Evolutionary conservation across 2,113 vertebrate genomes (phyloP), one percentile per base, ranked within the genome.

Genomic region (Malurus cyaneus): DNA sequence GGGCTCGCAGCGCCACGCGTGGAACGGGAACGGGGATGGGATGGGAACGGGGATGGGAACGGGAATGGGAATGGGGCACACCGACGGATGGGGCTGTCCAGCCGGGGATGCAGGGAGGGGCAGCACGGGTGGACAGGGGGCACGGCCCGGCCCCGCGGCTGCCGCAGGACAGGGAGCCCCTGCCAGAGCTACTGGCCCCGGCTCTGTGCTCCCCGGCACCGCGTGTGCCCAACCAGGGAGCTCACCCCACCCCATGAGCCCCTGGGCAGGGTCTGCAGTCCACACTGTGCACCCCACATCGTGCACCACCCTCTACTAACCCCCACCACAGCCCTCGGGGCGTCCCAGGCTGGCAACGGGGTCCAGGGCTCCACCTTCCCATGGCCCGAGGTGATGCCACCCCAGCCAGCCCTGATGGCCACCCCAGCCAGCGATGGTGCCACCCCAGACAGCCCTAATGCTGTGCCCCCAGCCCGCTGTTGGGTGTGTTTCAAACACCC

Each of bases 381-480:
- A 0, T 11, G 20, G 5, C 42, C 65, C 59, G 25, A 19, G 29
- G 26, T 0, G 31, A 36, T 66, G 44, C 53, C 67, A 39, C 1
- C 10, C 46, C 57, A 26, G 14, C 41, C 41, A 11, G 54, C 49
- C 12, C n/a, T n/a, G 36, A 36, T 36, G 36, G 36, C 14, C 24
- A 36, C 46, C 11, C 2, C 54, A 9, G 19, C 16, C 46, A 23
- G 11, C 9, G 23, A 15, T 19, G 17, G 12, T 52, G 50, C 50
- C 50, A 50, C 25, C 50, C 26, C 25, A 26, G 25, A 17, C 46
- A 26, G 10, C 39, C 39, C 39, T 39, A 10, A 39, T 39, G 39
- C 12, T 18, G 32, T 29, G 29, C 39, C 65, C 84, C 11, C 69
- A 31, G 4, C 28, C n/a, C 1, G 0, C 17, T 0, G 0, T 15